Conservation (phyloP, 1,140 invertebrate species). For the Panagrolaimus sp. region DNA sequence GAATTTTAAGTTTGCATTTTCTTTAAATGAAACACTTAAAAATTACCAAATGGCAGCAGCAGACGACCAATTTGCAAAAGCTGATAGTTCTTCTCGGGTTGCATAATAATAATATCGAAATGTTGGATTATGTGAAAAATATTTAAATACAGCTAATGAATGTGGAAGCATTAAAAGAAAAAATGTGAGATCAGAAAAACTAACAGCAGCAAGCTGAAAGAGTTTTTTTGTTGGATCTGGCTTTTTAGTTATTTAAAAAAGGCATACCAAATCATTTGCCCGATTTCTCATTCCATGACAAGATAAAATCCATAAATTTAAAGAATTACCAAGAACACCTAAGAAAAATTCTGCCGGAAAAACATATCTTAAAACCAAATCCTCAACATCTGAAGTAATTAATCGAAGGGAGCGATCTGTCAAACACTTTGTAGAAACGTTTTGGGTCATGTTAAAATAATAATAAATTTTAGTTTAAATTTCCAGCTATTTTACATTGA, state of each 20-base stretch:
- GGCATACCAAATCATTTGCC: slow-evolving; percentile 55
- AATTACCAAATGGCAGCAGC: slow-evolving; percentile 53
- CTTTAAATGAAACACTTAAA: slow-evolving; percentile 20
- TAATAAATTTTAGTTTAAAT: too few species aligned
- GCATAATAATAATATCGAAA: slow-evolving; percentile 50
- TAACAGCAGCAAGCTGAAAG: slow-evolving; percentile 55
- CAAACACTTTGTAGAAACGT: slow-evolving; percentile 31
- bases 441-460: neutral
- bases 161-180: slow-evolving; percentile 53
- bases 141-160: slow-evolving; percentile 48
- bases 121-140: slow-evolving; percentile 34
- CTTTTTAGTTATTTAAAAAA: slow-evolving; percentile 25
- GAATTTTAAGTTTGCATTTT: slow-evolving; percentile 19
- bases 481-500: too few species aligned
- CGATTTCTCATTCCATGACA: slow-evolving; percentile 54
- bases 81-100: slow-evolving; percentile 45
- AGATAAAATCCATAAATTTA: slow-evolving; percentile 54
- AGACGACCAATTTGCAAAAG: slow-evolving; percentile 55
- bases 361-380: slow-evolving; percentile 42
- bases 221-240: neutral
- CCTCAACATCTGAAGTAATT: slow-evolving; percentile 39
- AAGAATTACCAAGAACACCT: slow-evolving; percentile 53
- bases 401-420: slow-evolving; percentile 32
- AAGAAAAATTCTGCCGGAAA: slow-evolving; percentile 53
- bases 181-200: slow-evolving; percentile 53